Base-by-base conservation (phyloP, 2,797 vertebrate genomes). In the Sphenopsis melanotis region DNA sequence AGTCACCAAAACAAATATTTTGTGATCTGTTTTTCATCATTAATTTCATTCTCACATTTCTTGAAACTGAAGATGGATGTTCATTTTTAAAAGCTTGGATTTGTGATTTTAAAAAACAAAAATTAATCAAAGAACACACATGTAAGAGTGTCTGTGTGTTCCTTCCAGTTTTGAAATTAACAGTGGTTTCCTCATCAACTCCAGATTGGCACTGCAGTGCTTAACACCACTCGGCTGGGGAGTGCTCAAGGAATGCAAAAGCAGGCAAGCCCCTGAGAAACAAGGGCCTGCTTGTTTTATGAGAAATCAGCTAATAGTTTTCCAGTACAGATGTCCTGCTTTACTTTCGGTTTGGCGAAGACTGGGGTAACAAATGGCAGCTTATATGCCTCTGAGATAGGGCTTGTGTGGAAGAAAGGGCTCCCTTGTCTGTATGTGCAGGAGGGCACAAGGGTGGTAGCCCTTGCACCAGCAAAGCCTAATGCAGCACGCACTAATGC, bases 201-300 rank as follows among this genome's bases (percentile, higher is more conserved):
- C 82, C 91, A 94, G 93, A 75, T 82, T 95, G 89, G 80, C 95
- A 96, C 86, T 94, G 87, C 86, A 47, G 65, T 30, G 60, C 89
- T 69, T 66, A 74, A 9, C 44, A 17, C 47, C 8, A 30, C 41
- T 32, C 41, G 1, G 4, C 2, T 47, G 10, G 49, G 39, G 39
- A 72, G 23, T 44, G 57, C 64, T 30, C 39, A 36, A 36, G 42
- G 76, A 89, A 27, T 76, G 61, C 72, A 89, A 77, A 95, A 92
- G 39, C 39, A 50, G 4, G 41, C 29, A 1, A 87, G 57, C 41
- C 69, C 68, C 84, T 32, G 55, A 71, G 59, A 63, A 69, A 96
- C 90, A 95, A 92, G 32, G 64, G 57, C 69, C 74, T 79, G 37
- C 83, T 93, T 96, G 87, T 93, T 94, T 79, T 29, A 30, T 14